phyloP scores from a whole-genome alignment of 2,888 invertebrate genomes.

The Dinocampus coccinellae region DNA sequence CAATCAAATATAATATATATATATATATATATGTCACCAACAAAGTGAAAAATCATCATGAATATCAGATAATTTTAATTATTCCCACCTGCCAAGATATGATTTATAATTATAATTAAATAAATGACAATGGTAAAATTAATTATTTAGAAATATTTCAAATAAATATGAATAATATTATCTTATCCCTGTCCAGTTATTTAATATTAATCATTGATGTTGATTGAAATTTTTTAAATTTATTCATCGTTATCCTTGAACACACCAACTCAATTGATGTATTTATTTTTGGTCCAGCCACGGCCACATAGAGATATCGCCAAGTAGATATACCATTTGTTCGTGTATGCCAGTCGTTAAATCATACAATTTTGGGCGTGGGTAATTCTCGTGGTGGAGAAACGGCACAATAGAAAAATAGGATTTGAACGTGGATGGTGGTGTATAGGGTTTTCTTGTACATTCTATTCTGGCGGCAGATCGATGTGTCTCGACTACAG shows the following conservation, averaged over 20 bases:
- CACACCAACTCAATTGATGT: neutral
- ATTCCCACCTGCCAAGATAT: neutral
- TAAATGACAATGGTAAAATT: too few species aligned
- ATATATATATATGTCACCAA: neutral
- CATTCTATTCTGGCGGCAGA: constrained; percentile 51
- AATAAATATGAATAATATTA: neutral
- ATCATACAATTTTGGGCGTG: constrained; percentile 48
- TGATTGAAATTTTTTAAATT: neutral
- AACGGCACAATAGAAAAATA: constrained; percentile 10
- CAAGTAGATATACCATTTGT: constrained; percentile 39
- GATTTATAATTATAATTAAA: too few species aligned
- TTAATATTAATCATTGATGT: neutral
- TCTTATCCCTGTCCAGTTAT: neutral
- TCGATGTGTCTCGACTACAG: constrained; percentile 62
- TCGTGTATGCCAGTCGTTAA: constrained; percentile 57
- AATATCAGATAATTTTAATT: too few species aligned
- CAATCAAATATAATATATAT: neutral
- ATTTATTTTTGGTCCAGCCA: constrained; percentile 34
- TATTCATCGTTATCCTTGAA: neutral
- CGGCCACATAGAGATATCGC: constrained; percentile 30
- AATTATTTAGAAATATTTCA: too few species aligned
- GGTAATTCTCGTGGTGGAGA: constrained; percentile 29
- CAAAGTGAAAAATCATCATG: neutral
- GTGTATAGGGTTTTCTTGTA: constrained; percentile 28
- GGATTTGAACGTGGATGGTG: neutral